Evolutionary conservation across 2,888 invertebrate genomes (phyloP), one percentile per base, ranked within the genome.

Genomic region (Perithous albicinctus): DNA sequence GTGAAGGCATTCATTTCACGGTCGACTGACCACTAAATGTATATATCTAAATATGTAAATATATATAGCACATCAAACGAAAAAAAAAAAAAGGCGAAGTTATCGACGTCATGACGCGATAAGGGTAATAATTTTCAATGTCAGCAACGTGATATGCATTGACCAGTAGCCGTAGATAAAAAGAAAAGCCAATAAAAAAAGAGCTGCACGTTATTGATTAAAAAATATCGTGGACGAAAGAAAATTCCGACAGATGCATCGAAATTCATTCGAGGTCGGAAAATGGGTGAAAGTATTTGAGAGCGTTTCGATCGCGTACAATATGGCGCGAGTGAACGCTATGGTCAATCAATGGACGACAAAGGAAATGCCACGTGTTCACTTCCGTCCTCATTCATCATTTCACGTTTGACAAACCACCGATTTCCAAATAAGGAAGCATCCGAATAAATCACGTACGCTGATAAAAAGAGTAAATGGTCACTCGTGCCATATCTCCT

Each of bases 351-450:
- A 87, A 89, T 89, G 89, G 85, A 87, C 76, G 84, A 85, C 86
- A 78, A 86, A 85, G 84, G 75, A 79, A 83, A 69, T 86, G 88
- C 89, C 89, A 89, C 89, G 89, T 89, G 89, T 89, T 87, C 87
- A 85, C 76, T 72, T 77, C 46, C 64, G 63, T 67, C 41, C 43
- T 0, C 26, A 6, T 29, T 15, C 35, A n/a, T 15, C 48, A 38
- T 5, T 51, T 48, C 6, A 35, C 46, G 35, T 20, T 29, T n/a
- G 38, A 18, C 4, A 3, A 48, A 69, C n/a, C 10, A 1, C 1
- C 18, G 32, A 41, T 6, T n/a, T n/a, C n/a, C 61, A 15, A 66
- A 61, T 18, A 41, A 35, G 59, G 64, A 59, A 78, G 20, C 12
- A n/a, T 5, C n/a, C 29, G 32, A 8, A 51, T 51, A 23, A 15